Conservation (phyloP, 2,113 vertebrate species). For the Ptychochromis oligacanthus region DNA sequence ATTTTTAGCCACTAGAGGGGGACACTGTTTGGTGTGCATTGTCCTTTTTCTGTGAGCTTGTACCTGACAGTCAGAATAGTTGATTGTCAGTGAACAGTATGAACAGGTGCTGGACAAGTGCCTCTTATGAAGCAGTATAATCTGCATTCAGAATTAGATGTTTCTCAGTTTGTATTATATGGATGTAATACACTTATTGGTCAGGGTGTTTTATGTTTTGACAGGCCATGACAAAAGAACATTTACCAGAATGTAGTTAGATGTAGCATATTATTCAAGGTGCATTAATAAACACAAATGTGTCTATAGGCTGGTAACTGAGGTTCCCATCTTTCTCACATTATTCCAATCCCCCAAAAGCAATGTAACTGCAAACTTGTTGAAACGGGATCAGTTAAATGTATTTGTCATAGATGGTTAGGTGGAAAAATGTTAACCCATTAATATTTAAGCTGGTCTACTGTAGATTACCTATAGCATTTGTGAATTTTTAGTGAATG, state of each 20-base stretch:
- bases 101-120: not conserved
- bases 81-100: not conserved
- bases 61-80: not conserved
- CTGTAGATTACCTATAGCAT: not conserved
- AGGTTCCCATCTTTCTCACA: rapidly evolving
- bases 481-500: not conserved
- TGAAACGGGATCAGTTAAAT: not conserved
- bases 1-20: not conserved
- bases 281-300: too few species aligned
- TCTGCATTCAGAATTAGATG: too few species aligned
- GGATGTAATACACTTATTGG: too few species aligned
- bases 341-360: not conserved
- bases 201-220: too few species aligned
- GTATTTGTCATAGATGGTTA: not conserved
- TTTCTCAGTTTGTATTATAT: too few species aligned
- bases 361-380: not conserved
- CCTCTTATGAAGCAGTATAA: not conserved
- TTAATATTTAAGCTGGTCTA: not conserved
- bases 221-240: too few species aligned
- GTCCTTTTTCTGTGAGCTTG: not conserved
- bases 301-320: too few species aligned
- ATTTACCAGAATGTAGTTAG: too few species aligned
- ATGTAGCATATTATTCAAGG: too few species aligned
- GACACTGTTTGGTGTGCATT: not conserved
- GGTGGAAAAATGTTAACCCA: too few species aligned